These are phyloP conservation scores for Mustelus asterias DNA, from an alignment of 2,113 vertebrate species.

Conservation along the genomic window DNA sequence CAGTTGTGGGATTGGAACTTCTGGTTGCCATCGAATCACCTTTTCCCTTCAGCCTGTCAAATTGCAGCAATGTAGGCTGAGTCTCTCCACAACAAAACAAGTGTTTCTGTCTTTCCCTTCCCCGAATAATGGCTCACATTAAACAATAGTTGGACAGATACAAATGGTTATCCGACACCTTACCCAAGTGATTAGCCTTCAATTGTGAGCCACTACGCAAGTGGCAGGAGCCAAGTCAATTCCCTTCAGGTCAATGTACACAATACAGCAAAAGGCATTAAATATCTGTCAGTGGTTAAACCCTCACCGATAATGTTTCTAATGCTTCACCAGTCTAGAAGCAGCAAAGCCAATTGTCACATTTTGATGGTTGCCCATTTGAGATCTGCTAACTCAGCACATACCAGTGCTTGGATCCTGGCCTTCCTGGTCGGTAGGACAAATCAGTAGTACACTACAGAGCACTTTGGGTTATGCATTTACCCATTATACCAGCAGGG, in stretches of 20 bases:
- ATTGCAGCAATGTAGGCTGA: neutral
- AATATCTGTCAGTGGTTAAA: neutral
- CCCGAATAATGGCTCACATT: neutral
- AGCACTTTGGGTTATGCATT: neutral
- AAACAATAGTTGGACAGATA: neutral
- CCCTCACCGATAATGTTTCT: neutral
- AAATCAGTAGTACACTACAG: neutral
- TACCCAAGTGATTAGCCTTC: neutral
- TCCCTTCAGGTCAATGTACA: neutral
- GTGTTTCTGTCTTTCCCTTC: neutral
- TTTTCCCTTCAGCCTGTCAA: neutral
- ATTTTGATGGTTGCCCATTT: neutral
- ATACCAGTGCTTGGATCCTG: neutral
- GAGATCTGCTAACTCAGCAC: neutral
- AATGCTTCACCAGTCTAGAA: neutral
- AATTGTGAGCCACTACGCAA: neutral
- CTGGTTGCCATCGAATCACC: neutral
- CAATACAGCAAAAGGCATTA: neutral
- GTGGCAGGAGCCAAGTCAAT: neutral
- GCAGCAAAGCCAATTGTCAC: neutral
- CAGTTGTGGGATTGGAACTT: neutral
- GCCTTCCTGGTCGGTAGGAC: neutral
- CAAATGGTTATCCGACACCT: neutral
- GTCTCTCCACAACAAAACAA: neutral
- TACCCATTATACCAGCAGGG: neutral